Conservation (phyloP, 2,113 vertebrate genomes). For the Talpa occidentalis region DNA sequence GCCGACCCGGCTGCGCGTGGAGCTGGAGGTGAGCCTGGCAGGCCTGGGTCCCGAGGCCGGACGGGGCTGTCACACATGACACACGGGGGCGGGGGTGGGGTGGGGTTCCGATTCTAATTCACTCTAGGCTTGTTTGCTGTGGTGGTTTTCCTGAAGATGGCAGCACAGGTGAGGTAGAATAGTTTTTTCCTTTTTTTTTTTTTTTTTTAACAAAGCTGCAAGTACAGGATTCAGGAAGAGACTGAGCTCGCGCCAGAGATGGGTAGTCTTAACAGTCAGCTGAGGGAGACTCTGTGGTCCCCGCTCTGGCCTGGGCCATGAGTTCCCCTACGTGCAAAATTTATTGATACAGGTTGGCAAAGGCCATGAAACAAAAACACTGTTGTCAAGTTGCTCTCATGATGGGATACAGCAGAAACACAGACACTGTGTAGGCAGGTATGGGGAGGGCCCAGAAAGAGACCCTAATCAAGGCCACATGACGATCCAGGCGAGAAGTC, state of each 20-base stretch:
- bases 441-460: not conserved
- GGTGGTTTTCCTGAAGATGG: not conserved
- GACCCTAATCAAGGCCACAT: not conserved
- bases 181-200: not conserved
- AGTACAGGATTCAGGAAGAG: not conserved
- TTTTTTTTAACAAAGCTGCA: not conserved
- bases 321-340: not conserved
- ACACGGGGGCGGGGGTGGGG: too few species aligned
- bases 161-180: not conserved
- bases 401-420: not conserved
- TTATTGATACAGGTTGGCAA: not conserved
- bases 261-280: not conserved
- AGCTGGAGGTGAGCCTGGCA: slow-evolving; percentile 90
- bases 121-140: fast-evolving
- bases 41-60: not conserved
- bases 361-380: not conserved
- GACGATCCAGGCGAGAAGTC: not conserved
- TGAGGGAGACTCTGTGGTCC: not conserved
- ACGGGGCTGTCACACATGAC: fast-evolving
- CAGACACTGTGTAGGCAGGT: not conserved
- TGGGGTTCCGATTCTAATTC: too few species aligned
- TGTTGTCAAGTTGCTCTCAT: not conserved
- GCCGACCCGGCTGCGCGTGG: slow-evolving; percentile 93
- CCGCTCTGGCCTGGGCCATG: not conserved
- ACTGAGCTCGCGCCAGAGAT: not conserved